A percentile compares a stretch with the other conserved stretches of the same genome.
These are phyloP conservation scores for Merops nubicus DNA, from an alignment of 2,113 vertebrate species.

Conservation along the genomic window DNA sequence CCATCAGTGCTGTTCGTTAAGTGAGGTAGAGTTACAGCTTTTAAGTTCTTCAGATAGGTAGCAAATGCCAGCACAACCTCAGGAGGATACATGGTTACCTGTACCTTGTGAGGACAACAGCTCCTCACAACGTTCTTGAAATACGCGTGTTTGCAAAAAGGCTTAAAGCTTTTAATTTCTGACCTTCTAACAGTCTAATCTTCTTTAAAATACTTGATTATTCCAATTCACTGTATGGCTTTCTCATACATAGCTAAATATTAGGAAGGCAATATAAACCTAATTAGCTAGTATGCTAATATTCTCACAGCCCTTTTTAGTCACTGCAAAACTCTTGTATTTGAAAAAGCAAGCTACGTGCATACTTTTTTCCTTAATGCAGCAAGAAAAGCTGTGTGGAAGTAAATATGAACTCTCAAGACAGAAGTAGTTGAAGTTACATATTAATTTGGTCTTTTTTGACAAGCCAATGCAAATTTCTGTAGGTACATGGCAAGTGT, in stretches of 20 bases:
- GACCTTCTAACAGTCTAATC: not conserved
- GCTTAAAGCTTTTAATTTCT: conserved; percentile 36
- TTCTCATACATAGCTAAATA: not conserved
- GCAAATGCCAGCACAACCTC: not conserved
- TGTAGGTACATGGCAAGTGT: not conserved
- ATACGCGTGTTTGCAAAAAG: not conserved
- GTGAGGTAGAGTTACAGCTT: not conserved
- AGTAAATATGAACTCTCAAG: not conserved
- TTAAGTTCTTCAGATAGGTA: not conserved
- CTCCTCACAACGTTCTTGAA: not conserved
- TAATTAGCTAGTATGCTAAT: conserved; percentile 1
- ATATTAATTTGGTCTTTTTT: not conserved
- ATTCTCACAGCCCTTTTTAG: not conserved
- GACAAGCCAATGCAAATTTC: not conserved
- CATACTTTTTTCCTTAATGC: not conserved
- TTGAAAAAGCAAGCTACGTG: not conserved
- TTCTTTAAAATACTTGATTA: conserved; percentile 19
- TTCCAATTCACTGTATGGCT: not conserved
- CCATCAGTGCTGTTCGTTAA: not conserved
- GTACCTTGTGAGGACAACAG: not conserved
- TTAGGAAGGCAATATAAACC: conserved; percentile 32
- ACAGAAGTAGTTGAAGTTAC: not conserved
- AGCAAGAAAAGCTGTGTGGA: not conserved
- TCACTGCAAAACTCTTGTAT: not conserved
- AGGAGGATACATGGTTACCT: not conserved